Evolutionary conservation across 2,888 invertebrate genomes (phyloP).

Genomic region (Apamea sordens): DNA sequence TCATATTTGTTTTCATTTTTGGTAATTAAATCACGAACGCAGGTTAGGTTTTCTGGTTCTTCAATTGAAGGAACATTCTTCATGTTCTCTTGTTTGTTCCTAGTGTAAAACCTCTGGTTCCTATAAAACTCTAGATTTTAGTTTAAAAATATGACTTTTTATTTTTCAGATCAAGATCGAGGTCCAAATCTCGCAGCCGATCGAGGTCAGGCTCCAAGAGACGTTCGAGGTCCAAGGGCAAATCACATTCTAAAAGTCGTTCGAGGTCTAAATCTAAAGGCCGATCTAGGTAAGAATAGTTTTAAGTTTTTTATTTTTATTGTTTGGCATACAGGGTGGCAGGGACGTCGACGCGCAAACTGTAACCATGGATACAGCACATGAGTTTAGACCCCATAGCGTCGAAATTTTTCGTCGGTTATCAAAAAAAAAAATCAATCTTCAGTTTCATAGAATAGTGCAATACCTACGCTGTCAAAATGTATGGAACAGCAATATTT

Average conservation of each 20-base stretch:
- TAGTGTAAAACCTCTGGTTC: neutral
- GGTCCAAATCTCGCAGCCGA: slow-evolving; percentile 81
- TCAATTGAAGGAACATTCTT: no score
- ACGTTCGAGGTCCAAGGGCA: slow-evolving; percentile 78
- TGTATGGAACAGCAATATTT: no score
- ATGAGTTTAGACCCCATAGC: no score
- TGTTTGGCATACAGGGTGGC: neutral
- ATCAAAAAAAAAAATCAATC: no score
- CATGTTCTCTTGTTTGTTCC: no score
- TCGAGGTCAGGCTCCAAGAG: slow-evolving; percentile 80
- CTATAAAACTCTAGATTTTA: neutral
- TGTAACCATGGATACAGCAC: no score
- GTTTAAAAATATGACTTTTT: neutral
- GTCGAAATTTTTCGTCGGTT: no score
- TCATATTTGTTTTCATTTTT: no score
- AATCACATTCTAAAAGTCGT: slow-evolving; percentile 74
- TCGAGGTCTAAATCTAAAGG: slow-evolving; percentile 71
- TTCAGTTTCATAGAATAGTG: no score
- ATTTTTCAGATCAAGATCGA: slow-evolving; percentile 70
- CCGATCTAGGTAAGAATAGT: slow-evolving; percentile 57
- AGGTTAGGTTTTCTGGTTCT: neutral
- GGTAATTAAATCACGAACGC: no score
- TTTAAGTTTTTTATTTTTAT: neutral
- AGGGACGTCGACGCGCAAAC: no score
- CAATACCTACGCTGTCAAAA: no score